These are phyloP conservation scores for Zhuqinia jingwanae DNA, from an alignment of 2,888 invertebrate genomes.

Conservation along the genomic window DNA sequence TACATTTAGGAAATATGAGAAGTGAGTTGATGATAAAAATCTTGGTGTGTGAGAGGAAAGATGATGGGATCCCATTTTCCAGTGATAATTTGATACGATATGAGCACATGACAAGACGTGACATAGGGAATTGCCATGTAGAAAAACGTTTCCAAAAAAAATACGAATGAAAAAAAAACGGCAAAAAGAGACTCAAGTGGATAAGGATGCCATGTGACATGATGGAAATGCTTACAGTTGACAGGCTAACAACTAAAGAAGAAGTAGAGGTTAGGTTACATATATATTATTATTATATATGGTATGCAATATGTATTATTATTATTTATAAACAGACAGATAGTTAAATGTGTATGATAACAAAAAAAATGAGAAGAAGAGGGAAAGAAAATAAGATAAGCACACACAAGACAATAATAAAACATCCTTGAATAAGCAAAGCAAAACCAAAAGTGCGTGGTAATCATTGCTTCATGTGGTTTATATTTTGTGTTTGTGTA, in stretches of 20 bases:
- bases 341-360: too few species aligned
- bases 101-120: conserved; percentile 64
- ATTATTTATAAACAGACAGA: background rate
- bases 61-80: conserved; percentile 70
- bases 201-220: conserved; percentile 55
- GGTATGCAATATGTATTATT: background rate
- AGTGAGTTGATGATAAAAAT: conserved; percentile 51
- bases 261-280: conserved; percentile 67
- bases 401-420: conserved; percentile 42
- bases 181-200: conserved; percentile 54
- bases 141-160: conserved; percentile 65
- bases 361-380: background rate
- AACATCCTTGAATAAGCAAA: conserved; percentile 46
- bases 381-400: background rate
- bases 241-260: conserved; percentile 64
- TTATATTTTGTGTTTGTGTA: background rate
- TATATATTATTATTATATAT: conserved; percentile 28
- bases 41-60: conserved; percentile 48
- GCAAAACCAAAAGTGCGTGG: conserved; percentile 43
- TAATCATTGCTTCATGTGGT: conserved; percentile 21
- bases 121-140: conserved; percentile 43
- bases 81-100: conserved; percentile 72
- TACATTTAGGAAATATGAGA: conserved; percentile 61
- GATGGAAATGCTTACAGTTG: conserved; percentile 64
- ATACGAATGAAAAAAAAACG: conserved; percentile 39